Evolutionary conservation across 2,113 vertebrate species (phyloP).

Genomic region (Oryzias celebensis): DNA sequence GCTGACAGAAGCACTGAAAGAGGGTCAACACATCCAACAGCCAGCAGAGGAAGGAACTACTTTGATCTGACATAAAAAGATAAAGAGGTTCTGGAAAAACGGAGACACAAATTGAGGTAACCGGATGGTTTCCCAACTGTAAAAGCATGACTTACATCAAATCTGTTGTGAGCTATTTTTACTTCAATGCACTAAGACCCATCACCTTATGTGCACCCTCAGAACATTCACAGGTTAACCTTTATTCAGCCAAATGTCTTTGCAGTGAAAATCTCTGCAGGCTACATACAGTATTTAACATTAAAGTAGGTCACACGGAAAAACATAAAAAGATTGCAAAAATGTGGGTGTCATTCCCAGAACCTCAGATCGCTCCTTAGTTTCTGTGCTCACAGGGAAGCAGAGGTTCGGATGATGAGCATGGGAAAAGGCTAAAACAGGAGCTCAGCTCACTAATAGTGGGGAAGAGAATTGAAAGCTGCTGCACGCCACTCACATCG

Average conservation of each 20-base stretch:
- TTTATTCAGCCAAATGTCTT: slow-evolving; percentile 3
- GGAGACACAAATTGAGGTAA: neutral
- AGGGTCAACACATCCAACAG: slow-evolving; percentile 27
- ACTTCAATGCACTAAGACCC: neutral
- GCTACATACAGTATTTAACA: neutral
- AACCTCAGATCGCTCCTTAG: neutral
- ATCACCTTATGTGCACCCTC: too few relatives aligned
- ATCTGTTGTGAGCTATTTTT: neutral
- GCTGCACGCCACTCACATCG: slow-evolving; percentile 16
- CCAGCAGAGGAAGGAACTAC: neutral
- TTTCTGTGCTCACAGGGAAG: neutral
- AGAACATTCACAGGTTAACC: neutral
- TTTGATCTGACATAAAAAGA: slow-evolving; percentile 18
- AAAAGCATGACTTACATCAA: too few relatives aligned
- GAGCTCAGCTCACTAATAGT: slow-evolving; percentile 4
- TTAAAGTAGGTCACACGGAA: neutral
- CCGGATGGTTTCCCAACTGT: neutral
- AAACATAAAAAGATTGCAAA: neutral
- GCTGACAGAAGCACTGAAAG: slow-evolving; percentile 36
- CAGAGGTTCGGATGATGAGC: neutral
- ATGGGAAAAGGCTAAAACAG: neutral
- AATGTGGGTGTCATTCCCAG: neutral
- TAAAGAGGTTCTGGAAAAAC: slow-evolving; percentile 1
- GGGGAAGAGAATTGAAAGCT: slow-evolving; percentile 2
- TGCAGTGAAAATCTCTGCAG: neutral